A percentile compares a stretch with the other conserved stretches of the same genome.
phyloP scores from a whole-genome alignment of 2,797 vertebrate species.

The Tangara arthus region DNA sequence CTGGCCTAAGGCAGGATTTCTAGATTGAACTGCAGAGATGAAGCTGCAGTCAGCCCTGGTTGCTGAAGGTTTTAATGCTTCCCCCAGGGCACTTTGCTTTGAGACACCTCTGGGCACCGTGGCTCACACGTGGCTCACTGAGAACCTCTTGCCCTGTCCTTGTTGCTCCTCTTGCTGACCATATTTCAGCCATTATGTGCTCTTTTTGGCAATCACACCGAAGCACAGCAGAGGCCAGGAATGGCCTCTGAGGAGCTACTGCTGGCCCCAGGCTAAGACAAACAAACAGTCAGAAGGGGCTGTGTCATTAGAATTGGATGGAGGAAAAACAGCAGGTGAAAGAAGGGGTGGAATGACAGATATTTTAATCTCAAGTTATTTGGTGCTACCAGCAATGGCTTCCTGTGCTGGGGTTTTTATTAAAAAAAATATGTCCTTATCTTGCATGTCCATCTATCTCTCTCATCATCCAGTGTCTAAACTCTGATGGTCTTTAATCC shows the following conservation, averaged over 20 bases:
- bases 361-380: slow-evolving; percentile 34
- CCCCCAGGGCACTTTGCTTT: background rate
- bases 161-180: slow-evolving; percentile 15
- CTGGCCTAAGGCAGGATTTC: slow-evolving; percentile 8
- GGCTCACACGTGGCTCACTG: background rate
- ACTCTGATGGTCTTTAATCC: background rate
- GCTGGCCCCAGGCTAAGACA: slow-evolving; percentile 57
- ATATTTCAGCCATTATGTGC: background rate
- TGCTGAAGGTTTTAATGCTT: background rate
- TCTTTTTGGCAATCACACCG: background rate
- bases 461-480: background rate
- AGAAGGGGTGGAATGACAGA: background rate
- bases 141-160: slow-evolving; percentile 15
- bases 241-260: slow-evolving; percentile 1
- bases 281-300: slow-evolving; percentile 38
- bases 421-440: background rate
- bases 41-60: background rate
- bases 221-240: background rate
- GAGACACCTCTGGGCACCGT: background rate
- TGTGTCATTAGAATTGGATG: background rate
- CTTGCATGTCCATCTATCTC: background rate
- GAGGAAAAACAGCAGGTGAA: slow-evolving; percentile 50
- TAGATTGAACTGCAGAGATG: background rate
- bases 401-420: background rate
- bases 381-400: slow-evolving; percentile 17